These are phyloP conservation scores for Amphiprion clarkii DNA, from an alignment of 2,797 vertebrate genomes.

Conservation along the genomic window DNA sequence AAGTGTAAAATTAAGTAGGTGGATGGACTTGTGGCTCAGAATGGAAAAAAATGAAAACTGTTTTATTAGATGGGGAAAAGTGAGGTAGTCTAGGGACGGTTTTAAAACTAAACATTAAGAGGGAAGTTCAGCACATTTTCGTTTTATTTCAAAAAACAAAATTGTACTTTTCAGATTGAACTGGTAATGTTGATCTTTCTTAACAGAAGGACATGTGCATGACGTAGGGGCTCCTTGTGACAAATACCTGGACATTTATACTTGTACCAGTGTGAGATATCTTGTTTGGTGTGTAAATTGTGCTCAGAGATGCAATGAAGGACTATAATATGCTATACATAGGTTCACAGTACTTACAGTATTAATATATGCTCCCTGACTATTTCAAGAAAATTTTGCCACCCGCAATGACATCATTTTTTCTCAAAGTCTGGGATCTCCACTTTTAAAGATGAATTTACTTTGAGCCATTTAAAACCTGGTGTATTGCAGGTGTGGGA, in stretches of 20 bases:
- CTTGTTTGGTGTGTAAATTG: too few species aligned
- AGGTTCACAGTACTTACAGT: neutral
- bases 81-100: neutral
- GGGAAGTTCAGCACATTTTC: neutral
- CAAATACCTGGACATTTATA: neutral
- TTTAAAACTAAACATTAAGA: slow-evolving; percentile 2
- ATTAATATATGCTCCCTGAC: too few species aligned
- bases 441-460: neutral
- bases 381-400: neutral
- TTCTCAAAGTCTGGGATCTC: neutral
- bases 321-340: neutral
- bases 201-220: neutral
- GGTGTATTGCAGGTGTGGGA: slow-evolving; percentile 1
- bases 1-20: neutral
- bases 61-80: slow-evolving; percentile 8
- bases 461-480: neutral
- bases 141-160: too few species aligned
- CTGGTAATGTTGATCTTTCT: neutral
- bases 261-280: neutral
- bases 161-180: too few species aligned
- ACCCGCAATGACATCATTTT: too few species aligned
- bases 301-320: too few species aligned
- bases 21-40: neutral
- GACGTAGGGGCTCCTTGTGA: neutral
- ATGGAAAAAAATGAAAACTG: neutral